Conservation (phyloP, 2,797 vertebrate species). For the Adelosebastes latens region DNA sequence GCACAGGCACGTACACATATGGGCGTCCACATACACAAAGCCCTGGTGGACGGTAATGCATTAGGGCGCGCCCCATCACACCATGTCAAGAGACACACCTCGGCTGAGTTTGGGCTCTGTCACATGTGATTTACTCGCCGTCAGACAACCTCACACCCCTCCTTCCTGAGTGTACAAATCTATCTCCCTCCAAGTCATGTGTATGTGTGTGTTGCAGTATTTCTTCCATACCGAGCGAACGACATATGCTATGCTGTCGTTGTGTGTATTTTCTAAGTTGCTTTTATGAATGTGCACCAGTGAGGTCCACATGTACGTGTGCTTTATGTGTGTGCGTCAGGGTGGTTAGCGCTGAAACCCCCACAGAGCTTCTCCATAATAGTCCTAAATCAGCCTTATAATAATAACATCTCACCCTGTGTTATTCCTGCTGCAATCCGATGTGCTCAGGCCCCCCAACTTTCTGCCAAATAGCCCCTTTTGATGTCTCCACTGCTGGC, state of each 20-base stretch:
- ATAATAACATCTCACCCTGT: conserved; percentile 81
- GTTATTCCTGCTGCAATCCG: conserved; percentile 80
- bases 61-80: conserved; percentile 71
- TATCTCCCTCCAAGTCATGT: conserved; percentile 28
- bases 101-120: conserved; percentile 68
- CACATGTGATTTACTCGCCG: conserved; percentile 72
- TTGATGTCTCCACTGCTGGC: conserved; percentile 68
- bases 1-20: conserved; percentile 84
- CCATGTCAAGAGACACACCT: conserved; percentile 76
- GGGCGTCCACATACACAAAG: conserved; percentile 51
- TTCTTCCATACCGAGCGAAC: conserved; percentile 9
- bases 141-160: conserved; percentile 64
- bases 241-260: background rate
- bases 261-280: conserved; percentile 3
- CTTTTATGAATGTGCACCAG: conserved; percentile 5
- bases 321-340: conserved; percentile 19
- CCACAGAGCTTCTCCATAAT: conserved; percentile 71
- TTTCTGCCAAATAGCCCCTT: conserved; percentile 63
- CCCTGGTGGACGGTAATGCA: conserved; percentile 73
- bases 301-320: conserved; percentile 10
- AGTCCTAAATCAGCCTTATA: conserved; percentile 82
- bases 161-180: conserved; percentile 38
- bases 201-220: background rate
- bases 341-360: conserved; percentile 41
- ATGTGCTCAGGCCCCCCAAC: conserved; percentile 45